phyloP scores from a whole-genome alignment of 2,113 vertebrate species.

The human (Homo sapiens) region GRCh38 chr1:203610001-203610500 shows the following conservation, averaged over 20 bases:
- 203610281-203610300: background rate
- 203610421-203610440: background rate
- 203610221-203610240: background rate
- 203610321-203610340: background rate
- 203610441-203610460: no score
- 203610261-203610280: background rate
- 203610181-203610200: background rate
- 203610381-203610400: background rate
- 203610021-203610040: background rate
- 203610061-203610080: background rate
- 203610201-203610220: background rate
- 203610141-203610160: background rate
- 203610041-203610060: background rate
- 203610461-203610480: no score
- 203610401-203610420: background rate
- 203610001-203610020: background rate
- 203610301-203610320: background rate
- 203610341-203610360: background rate
- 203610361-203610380: background rate
- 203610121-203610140: background rate
- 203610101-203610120: background rate
- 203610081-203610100: background rate
- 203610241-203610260: background rate
- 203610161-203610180: background rate
- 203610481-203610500: no score